Percentiles rank a stretch among this genome's conserved stretches.
Conservation (phyloP, 2,113 vertebrate species). For the Calyptommatus sinebrachiatus region DNA sequence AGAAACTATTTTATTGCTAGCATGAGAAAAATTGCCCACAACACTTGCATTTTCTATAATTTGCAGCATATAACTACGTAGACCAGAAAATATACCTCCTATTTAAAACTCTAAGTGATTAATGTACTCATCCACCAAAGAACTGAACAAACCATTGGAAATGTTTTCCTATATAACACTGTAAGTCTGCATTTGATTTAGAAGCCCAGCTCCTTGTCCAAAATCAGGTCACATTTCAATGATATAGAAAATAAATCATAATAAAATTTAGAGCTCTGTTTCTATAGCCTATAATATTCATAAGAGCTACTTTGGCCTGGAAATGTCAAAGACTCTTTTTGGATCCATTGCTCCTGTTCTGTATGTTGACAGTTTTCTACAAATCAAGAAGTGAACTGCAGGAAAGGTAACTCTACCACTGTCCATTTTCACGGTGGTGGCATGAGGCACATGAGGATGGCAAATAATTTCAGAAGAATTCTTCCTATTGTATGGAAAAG, state of each 20-base stretch:
- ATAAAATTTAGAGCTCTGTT: background rate
- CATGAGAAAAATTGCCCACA: background rate
- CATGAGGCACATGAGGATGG: too few species aligned
- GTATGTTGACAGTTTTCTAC: too few species aligned
- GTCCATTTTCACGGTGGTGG: too few species aligned
- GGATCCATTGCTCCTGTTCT: too few species aligned
- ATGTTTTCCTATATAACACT: background rate
- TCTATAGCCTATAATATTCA: background rate
- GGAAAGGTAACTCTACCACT: too few species aligned
- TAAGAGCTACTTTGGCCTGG: too few species aligned
- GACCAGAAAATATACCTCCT: background rate
- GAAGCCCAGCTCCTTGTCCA: too few species aligned
- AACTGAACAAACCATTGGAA: conserved; percentile 4
- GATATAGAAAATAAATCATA: background rate
- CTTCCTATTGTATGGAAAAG: too few species aligned
- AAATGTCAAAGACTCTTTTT: too few species aligned
- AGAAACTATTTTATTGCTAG: background rate
- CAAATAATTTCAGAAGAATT: too few species aligned
- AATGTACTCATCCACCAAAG: conserved; percentile 1
- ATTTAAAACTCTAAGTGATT: conserved; percentile 1
- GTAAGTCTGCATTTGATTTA: background rate
- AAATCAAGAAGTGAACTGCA: too few species aligned
- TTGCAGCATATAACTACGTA: background rate
- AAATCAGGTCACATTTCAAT: background rate
- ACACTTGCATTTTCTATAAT: background rate